Conservation (phyloP, 2,113 vertebrate genomes). For the Elephas maximus region DNA sequence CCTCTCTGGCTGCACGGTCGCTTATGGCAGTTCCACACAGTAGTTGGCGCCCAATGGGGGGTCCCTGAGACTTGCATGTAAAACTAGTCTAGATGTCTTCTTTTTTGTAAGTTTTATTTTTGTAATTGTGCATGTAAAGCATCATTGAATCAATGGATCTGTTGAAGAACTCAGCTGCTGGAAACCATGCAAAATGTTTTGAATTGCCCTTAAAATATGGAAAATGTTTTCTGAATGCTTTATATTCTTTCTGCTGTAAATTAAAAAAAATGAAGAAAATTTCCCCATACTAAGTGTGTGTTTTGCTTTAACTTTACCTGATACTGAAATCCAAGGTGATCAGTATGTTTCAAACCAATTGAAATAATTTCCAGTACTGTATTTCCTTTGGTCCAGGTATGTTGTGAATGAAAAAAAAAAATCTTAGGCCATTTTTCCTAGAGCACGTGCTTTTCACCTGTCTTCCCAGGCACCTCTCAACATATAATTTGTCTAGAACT, state of each 20-base stretch:
- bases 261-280: conserved; percentile 98
- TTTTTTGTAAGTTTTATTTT: conserved; percentile 99
- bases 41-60: conserved; percentile 93
- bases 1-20: conserved; percentile 93
- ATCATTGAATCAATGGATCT: conserved; percentile 99
- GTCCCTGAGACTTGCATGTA: conserved; percentile 99
- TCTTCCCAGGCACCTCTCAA: background rate
- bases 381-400: background rate
- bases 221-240: conserved; percentile 99
- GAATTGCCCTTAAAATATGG: conserved; percentile 99
- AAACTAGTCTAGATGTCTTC: conserved; percentile 99
- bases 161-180: conserved; percentile 99
- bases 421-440: background rate
- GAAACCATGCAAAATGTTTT: conserved; percentile 99
- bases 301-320: conserved; percentile 78
- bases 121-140: conserved; percentile 99
- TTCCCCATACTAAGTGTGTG: conserved; percentile 89
- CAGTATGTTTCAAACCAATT: background rate
- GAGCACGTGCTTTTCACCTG: background rate
- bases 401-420: background rate
- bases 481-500: background rate
- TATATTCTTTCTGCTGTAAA: conserved; percentile 99
- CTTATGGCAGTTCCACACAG: conserved; percentile 93
- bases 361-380: background rate
- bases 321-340: background rate